Evolutionary conservation across 2,113 vertebrate species (phyloP), one percentile per base, ranked within the genome.

Genomic region (Triplophysa dalaica): DNA sequence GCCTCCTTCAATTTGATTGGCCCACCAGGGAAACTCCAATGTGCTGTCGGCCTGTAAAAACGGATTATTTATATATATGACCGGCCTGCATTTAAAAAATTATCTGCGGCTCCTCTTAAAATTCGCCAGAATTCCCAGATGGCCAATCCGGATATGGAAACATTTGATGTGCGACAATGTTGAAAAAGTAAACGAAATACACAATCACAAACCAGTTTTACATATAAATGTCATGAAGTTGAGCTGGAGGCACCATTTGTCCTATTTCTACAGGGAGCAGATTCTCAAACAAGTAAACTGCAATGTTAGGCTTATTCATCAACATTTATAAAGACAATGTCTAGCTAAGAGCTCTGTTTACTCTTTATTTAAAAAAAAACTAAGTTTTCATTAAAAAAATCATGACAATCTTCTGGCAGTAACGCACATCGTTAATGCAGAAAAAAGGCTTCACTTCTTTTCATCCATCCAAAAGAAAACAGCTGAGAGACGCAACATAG

Each of bases 191-290:
- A 75, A 58, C 33, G 33, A 33, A 33, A 33, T 33, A 33, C 33
- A 33, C 33, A 33, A 33, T 6, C 33, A 33, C 33, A 33, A 33
- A 52, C 41, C 54, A 12, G 45, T 22, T 38, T 76, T 64, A 79
- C 66, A 80, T 60, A 33, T 22, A 67, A 83, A 88, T 86, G 81
- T 77, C 80, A 85, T 87, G 82, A 86, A 82, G 77, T 66, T 66
- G 76, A 79, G 85, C 89, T 90, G 67, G 52, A 87, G 89, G 89
- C 89, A 22, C 38, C 81, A 83, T 87, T 80, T 90, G 90, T 87
- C 89, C 92, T 87, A 91, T 77, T 91, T 92, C 84, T 86, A 77
- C 73, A 67, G 9, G 70, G 82, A 89, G 67, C 78, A 83, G 81
- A 75, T 83, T 87, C 88, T 70, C 24, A 61, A 19, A 83, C 70